Base-by-base conservation (phyloP, 2,797 vertebrate genomes). In the Clarias pachynema region DNA sequence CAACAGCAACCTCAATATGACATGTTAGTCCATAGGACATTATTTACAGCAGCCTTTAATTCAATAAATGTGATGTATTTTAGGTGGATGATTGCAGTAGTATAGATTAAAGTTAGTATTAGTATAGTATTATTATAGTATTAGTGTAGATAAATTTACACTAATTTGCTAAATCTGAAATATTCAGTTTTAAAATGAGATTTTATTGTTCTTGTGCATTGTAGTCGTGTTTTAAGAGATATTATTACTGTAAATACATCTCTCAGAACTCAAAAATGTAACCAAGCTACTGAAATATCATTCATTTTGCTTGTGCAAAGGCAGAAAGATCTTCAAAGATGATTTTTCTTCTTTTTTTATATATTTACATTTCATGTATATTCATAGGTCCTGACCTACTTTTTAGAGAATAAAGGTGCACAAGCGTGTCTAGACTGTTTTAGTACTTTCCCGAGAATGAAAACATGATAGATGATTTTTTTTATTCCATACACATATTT, bases 351-450 rank as follows among this genome's bases (percentile, higher is more conserved):
- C 10, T 49, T 49, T 14, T 49, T 49, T 49, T 44, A 5, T n/a
- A 49, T 18, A 73, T 73, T 73, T 73, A 16, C 70, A 73, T 73
- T 49, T 73, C 70, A 73, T 73, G 70, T 73, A 49, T 73, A 73
- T 73, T 73, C 70, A 73, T 73, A 73, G 44, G 49, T 49, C 40
- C 24, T 49, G 70, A 73, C 70, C 70, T 73, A 73, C 49, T 70
- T 44, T 53, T 73, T 26, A 6, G 12, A 26, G 70, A 26, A n/a
- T 53, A 16, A 49, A 73, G 20, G 22, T 37, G 40, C 49, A 26
- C 70, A 16, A 14, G 37, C 4, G 62, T 26, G 37, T 72, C 24
- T 73, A 49, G 24, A 73, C 70, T n/a, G 15, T 7, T 63, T 70
- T 24, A 70, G 22, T 34, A 68, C 16, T 9, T 70, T 40, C 34